Evolutionary conservation across 2,113 vertebrate genomes (phyloP), one percentile per base, ranked within the genome.

Genomic region (Anhinga rufa): DNA sequence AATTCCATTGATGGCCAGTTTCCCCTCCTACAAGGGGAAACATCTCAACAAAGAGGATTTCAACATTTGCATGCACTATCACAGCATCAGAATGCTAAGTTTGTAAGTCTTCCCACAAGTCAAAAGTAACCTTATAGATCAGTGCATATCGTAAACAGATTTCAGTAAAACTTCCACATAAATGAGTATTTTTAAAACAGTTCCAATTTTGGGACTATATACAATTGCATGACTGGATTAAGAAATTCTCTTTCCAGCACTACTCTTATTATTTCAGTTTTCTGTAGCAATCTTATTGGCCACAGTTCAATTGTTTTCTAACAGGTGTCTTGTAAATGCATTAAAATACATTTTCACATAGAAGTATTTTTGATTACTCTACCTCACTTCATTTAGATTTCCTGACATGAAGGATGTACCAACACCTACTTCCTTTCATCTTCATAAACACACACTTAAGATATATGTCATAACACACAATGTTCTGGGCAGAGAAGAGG

Each of bases 361-460:
- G 31, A 93, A 88, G 79, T 88, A 69, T 76, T 94, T 94, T 88
- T 95, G 32, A 95, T 94, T 90, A 82, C 74, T 82, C 74, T 84
- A 82, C 78, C 82, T 97, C 80, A 90, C 54, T 92, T 91, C 85
- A 92, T 58, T 93, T 93, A 90, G 71, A 80, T 79, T 94, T 92
- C 48, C 79, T 94, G 85, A 93, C 90, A 92, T 22, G 71, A 96
- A 34, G 25, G 24, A 84, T 75, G 92, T 64, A 91, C 69, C 52
- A 86, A 92, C 92, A 93, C 96, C 95, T 95, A 92, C 92, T 79
- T 91, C 86, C 86, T 87, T 90, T 89, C 95, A 87, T 96, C 81
- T 95, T 91, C 82, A 92, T 91, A 94, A 91, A 94, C 80, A 93
- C 44, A 91, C 52, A 52, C 72, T 94, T 93, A 86, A 93, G 86